phyloP scores from a whole-genome alignment of 2,888 invertebrate genomes.

The Dicyrtoma fusca region DNA sequence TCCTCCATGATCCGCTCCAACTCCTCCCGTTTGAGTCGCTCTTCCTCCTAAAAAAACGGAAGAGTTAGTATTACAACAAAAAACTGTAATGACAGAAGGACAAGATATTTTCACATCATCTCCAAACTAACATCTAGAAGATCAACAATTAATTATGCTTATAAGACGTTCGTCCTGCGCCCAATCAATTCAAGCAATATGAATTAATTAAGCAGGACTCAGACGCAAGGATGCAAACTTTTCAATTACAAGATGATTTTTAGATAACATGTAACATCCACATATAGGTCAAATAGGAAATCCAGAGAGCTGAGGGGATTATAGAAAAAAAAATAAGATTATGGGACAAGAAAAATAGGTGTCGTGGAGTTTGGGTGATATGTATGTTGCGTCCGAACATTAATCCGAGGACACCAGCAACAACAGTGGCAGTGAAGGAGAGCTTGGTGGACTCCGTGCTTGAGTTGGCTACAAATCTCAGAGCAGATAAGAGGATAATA shows the following conservation, averaged over 20 bases:
- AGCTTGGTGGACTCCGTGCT: conserved; percentile 45
- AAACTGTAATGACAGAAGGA: conserved; percentile 27
- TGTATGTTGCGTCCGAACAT: conserved; percentile 44
- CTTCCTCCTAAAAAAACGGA: conserved; percentile 81
- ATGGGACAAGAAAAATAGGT: conserved; percentile 2
- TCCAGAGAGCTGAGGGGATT: conserved; percentile 13
- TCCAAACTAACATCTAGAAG: conserved; percentile 41
- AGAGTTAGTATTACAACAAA: conserved; percentile 46
- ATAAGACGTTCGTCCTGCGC: conserved; percentile 17
- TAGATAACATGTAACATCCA: conserved; percentile 10
- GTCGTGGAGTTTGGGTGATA: conserved; percentile 29
- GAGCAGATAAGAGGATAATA: conserved; percentile 55
- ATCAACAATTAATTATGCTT: conserved; percentile 36
- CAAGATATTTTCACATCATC: conserved; percentile 31
- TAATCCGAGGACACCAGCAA: conserved; percentile 42
- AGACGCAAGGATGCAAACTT: conserved; percentile 25
- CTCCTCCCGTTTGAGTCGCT: conserved; percentile 92
- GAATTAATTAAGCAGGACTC: conserved; percentile 25
- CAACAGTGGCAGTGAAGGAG: conserved; percentile 44
- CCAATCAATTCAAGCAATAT: conserved; percentile 28
- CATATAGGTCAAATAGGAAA: conserved; percentile 13
- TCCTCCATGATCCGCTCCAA: conserved; percentile 95
- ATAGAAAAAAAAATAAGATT: conserved; percentile 15
- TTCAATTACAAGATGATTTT: conserved; percentile 7
- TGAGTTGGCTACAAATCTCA: conserved; percentile 45